Evolutionary conservation across 2,888 invertebrate species (phyloP), one percentile per base, ranked within the genome.

Genomic region (Auanema sp.): DNA sequence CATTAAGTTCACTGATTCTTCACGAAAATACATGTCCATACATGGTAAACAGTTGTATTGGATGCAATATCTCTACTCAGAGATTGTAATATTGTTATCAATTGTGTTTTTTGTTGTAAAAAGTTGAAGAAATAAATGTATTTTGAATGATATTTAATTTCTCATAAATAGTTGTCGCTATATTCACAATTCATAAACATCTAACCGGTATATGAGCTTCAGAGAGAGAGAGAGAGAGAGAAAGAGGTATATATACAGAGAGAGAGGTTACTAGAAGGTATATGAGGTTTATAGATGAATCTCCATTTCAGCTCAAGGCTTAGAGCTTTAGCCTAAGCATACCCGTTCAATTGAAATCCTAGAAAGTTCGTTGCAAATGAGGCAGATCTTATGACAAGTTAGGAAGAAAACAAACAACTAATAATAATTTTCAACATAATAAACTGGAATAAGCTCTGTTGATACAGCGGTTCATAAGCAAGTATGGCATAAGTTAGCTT

Each of bases 1-100:
- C 10, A 40, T 61, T 6, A 44, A 50, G 21, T 24, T 40, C n/a
- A 43, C 41, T 18, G 44, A 24, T 44, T 21, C 49, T n/a, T 49
- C 54, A n/a, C 3, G 4, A 21, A 47, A 21, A 16, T 25, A 53
- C 11, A 8, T 51, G 14, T 12, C n/a, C 11, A 61, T 61, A 16
- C 8, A 42, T 25, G 61, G 61, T n/a, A 40, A 49, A 11, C 50
- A 55, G 23, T 49, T 55, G n/a, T 23, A 12, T 16, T 61, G 61
- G 61, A 24, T 54, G 5, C 16, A 54, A 6, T 61, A 54, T 44
- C 40, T 61, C n/a, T 49, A 61, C 18, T 24, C 21, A 3, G 59
- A 60, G 25, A 12, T 18, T 6, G 10, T 52, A 18, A 8, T 51
- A 10, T 8, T 40, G 14, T 23, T 51, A 21, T 14, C 25, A 6